These are phyloP conservation scores for Oenanthe oenanthe DNA, from an alignment of 2,113 vertebrate species.

Conservation along the genomic window DNA sequence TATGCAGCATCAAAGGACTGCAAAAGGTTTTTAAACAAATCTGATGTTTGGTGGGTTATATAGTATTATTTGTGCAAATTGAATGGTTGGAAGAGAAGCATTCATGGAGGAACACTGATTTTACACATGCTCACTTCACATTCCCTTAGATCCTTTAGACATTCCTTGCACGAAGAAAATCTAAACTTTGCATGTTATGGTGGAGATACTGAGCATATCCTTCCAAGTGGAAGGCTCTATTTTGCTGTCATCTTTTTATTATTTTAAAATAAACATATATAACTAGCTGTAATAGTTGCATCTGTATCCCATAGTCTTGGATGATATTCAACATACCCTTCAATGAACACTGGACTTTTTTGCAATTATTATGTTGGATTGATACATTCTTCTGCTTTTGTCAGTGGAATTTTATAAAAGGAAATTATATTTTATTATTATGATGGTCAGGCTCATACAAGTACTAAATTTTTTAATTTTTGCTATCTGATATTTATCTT, in stretches of 20 bases:
- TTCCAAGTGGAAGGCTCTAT: background rate
- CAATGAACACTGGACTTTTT: background rate
- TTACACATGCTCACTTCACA: background rate
- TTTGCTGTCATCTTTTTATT: background rate
- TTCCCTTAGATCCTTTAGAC: background rate
- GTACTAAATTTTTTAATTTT: background rate
- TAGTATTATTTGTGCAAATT: background rate
- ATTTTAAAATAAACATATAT: background rate
- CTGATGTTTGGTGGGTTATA: background rate
- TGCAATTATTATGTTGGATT: fast-evolving
- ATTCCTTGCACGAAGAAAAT: background rate
- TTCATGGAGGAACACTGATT: background rate
- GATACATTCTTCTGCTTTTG: background rate
- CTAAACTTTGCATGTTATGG: background rate
- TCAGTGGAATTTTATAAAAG: background rate
- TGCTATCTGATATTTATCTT: background rate
- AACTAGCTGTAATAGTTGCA: background rate
- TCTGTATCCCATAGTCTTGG: background rate
- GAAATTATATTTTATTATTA: background rate
- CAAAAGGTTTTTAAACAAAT: background rate
- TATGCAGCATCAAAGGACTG: background rate
- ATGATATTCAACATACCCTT: background rate
- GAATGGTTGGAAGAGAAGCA: background rate
- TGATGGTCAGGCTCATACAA: background rate
- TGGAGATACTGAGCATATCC: background rate